These are phyloP conservation scores for Cyrtorhinus lividipennis DNA, from an alignment of 1,140 invertebrate species.

Conservation along the genomic window DNA sequence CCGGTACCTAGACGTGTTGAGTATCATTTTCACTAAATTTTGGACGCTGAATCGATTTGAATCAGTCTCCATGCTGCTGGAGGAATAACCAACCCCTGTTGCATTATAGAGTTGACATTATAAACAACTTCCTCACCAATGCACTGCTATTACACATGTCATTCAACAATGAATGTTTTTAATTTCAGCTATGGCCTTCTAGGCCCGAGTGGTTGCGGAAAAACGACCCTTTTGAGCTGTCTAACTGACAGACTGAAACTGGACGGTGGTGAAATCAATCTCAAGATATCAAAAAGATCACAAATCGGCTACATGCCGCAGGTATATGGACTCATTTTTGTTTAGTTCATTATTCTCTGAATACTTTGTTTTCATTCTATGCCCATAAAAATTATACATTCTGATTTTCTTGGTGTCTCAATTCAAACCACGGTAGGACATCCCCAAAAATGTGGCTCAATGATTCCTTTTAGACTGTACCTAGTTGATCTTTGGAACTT, in stretches of 20 bases:
- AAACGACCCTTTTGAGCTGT: constrained; percentile 65
- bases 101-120: too few species aligned
- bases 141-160: too few species aligned
- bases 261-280: constrained; percentile 58
- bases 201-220: constrained; percentile 65
- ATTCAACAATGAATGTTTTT: too few species aligned
- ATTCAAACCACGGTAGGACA: background rate
- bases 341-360: too few species aligned
- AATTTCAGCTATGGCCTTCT: constrained; percentile 53
- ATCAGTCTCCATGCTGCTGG: too few species aligned
- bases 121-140: too few species aligned
- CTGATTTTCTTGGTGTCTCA: background rate
- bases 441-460: background rate
- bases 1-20: too few species aligned
- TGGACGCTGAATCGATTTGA: too few species aligned
- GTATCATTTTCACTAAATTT: too few species aligned
- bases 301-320: constrained; percentile 73
- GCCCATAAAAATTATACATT: background rate
- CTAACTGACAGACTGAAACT: constrained; percentile 60
- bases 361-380: background rate
- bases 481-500: background rate
- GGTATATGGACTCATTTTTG: constrained; percentile 37
- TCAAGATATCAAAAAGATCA: constrained; percentile 56
- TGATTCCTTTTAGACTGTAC: background rate
- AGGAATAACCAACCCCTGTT: too few species aligned